These are phyloP conservation scores for Dendrocincla fuliginosa DNA, from an alignment of 2,797 vertebrate genomes.

Conservation along the genomic window DNA sequence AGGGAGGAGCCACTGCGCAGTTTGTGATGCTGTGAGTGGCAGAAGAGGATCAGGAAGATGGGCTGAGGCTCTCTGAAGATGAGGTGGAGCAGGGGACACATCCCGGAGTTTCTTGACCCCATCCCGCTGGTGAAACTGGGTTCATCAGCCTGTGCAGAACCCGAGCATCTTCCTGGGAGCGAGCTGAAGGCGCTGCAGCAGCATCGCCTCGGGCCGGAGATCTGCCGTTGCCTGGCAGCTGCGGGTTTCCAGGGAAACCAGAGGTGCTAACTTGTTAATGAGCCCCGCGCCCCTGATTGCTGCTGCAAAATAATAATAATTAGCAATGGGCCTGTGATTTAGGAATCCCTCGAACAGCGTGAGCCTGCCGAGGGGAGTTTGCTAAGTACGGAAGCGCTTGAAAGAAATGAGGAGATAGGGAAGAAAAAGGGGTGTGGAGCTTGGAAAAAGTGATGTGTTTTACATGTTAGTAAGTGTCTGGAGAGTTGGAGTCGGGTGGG, in stretches of 20 bases:
- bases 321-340: conserved; percentile 52
- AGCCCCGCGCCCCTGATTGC: conserved; percentile 67
- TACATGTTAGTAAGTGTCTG: conserved; percentile 10
- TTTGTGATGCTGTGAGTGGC: neutral
- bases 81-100: neutral
- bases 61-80: neutral
- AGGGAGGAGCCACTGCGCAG: neutral
- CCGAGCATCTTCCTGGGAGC: neutral
- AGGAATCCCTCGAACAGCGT: conserved; percentile 41
- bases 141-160: neutral
- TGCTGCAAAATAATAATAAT: conserved; percentile 74
- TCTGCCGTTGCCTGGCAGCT: conserved; percentile 77
- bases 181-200: conserved; percentile 13
- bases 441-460: neutral
- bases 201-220: conserved; percentile 43
- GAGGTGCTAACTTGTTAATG: conserved; percentile 80
- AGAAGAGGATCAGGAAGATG: neutral
- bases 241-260: conserved; percentile 76
- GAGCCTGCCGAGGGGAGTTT: conserved; percentile 23
- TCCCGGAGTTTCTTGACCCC: neutral
- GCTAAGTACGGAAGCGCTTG: conserved; percentile 8
- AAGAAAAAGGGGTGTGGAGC: neutral
- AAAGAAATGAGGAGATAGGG: neutral
- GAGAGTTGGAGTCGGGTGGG: neutral
- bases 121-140: neutral